Conservation (phyloP, 2,113 vertebrate genomes). For the Neolamprologus variostigma region DNA sequence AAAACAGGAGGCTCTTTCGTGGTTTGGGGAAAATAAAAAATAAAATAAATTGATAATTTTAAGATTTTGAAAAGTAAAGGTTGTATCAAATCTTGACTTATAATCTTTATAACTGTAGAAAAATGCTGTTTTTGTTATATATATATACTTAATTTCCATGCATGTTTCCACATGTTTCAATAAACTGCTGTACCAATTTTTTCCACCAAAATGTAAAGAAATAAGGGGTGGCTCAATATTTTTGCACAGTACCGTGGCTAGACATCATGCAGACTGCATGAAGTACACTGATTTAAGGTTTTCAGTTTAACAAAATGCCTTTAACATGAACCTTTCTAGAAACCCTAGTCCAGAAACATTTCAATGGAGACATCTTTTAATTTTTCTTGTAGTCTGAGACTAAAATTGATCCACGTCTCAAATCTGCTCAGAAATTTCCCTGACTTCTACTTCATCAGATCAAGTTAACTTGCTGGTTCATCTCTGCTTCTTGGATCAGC, state of each 20-base stretch:
- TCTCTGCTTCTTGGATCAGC: not conserved
- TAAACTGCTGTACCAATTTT: not conserved
- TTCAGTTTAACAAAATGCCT: not conserved
- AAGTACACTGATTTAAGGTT: not conserved
- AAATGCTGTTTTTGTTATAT: not conserved
- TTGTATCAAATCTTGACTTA: not conserved
- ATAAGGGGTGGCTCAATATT: not conserved
- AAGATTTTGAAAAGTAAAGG: not conserved
- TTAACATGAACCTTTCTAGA: not conserved
- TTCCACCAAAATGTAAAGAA: not conserved
- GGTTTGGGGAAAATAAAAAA: not conserved
- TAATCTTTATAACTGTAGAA: not conserved
- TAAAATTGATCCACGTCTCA: not conserved
- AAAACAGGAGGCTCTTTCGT: not conserved
- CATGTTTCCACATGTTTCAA: not conserved
- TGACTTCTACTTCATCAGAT: not conserved
- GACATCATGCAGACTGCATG: accelerated
- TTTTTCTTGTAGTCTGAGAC: not conserved
- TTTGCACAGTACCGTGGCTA: not conserved
- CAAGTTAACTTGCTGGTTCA: not conserved
- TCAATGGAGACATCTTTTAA: not conserved
- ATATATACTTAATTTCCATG: not conserved
- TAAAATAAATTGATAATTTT: not conserved
- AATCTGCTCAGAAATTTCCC: not conserved
- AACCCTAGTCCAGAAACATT: not conserved